Evolutionary conservation across 2,113 vertebrate species (phyloP).

Genomic region (Laticauda laticaudata): DNA sequence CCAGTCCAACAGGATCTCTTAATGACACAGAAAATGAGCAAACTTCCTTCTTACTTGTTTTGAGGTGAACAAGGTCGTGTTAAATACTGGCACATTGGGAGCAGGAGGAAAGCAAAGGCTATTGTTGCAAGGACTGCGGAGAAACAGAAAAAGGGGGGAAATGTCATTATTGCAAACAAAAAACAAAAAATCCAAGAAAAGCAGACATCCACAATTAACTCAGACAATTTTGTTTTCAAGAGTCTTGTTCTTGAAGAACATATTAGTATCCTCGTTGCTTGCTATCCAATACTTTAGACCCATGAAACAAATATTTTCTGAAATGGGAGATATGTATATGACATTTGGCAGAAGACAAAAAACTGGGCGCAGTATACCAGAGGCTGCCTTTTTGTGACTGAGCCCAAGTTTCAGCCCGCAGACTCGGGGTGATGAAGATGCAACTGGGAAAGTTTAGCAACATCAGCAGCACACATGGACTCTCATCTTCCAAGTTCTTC

Average conservation of each 20-base stretch:
- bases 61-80: constrained; percentile 96
- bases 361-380: not conserved
- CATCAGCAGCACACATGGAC: not conserved
- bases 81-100: constrained; percentile 99
- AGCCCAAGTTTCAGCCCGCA: not conserved
- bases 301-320: not conserved
- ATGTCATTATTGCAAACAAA: constrained; percentile 42
- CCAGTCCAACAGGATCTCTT: not conserved
- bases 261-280: not conserved
- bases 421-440: accelerated
- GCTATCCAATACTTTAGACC: not conserved
- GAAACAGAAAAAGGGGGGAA: constrained; percentile 22
- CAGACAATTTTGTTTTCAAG: constrained; percentile 26
- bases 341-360: not conserved
- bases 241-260: not conserved
- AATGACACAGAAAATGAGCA: constrained; percentile 13
- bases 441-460: not conserved
- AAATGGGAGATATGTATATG: not conserved
- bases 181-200: constrained; percentile 16
- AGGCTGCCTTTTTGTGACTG: not conserved
- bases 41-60: constrained; percentile 88
- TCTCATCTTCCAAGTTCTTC: not conserved
- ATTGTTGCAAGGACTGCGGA: constrained; percentile 94
- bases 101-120: constrained; percentile 97
- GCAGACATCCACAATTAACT: constrained; percentile 16